Conservation (phyloP, 2,113 vertebrate genomes). For the Tachysurus fulvidraco region DNA sequence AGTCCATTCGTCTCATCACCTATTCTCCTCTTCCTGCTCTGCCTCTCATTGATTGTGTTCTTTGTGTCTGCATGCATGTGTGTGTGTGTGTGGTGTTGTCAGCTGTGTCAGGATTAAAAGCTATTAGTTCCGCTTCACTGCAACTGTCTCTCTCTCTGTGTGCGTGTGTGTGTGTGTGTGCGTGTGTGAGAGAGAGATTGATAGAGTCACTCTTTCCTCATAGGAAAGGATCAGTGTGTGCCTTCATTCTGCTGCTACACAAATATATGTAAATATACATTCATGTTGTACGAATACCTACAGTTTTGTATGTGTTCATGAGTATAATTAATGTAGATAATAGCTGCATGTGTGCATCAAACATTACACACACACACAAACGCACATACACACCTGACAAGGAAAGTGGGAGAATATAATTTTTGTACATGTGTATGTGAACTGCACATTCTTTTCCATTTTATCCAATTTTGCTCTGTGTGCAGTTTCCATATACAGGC, state of each 20-base stretch:
- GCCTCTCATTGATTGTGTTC: conserved; percentile 11
- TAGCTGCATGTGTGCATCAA: background rate
- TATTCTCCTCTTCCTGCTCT: conserved; percentile 3
- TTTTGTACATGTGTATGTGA: background rate
- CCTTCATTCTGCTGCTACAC: background rate
- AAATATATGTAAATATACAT: conserved; percentile 3
- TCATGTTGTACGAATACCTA: background rate
- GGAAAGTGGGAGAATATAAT: background rate
- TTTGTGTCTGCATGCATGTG: background rate
- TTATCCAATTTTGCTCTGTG: background rate
- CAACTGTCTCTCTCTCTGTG: background rate
- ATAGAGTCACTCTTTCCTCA: background rate
- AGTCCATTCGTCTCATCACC: background rate
- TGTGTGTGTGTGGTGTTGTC: conserved; percentile 61
- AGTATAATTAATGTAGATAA: background rate
- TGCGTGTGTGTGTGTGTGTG: conserved; percentile 12
- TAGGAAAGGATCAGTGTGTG: background rate
- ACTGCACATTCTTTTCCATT: background rate
- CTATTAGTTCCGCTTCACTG: conserved; percentile 77
- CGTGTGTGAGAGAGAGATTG: background rate
- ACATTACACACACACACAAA: conserved; percentile 25
- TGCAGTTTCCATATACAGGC: background rate
- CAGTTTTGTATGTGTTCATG: background rate
- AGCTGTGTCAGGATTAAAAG: conserved; percentile 78
- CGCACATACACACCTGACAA: background rate